A percentile compares a stretch with the other conserved stretches of the same genome.
phyloP scores from a whole-genome alignment of 2,113 vertebrate genomes.

The Menidia beryllina region DNA sequence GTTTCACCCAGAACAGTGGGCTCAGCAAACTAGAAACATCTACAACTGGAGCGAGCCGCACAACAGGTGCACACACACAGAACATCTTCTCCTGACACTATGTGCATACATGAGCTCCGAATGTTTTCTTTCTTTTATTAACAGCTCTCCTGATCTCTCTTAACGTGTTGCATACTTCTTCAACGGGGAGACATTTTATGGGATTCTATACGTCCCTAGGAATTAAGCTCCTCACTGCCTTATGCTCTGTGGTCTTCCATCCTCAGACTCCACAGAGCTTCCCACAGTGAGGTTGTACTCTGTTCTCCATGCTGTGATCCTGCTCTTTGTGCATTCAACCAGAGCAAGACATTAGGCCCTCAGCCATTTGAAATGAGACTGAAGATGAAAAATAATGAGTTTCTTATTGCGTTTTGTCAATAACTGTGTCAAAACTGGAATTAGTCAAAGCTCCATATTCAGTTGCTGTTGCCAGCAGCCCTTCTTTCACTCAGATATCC shows the following conservation, averaged over 20 bases:
- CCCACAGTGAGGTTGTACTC: conserved; percentile 51
- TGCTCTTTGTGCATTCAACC: conserved; percentile 70
- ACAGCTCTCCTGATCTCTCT: background rate
- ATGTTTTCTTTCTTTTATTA: background rate
- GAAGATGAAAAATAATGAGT: conserved; percentile 84
- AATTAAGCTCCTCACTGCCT: conserved; percentile 16
- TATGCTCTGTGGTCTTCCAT: conserved; percentile 56
- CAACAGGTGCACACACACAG: conserved; percentile 69
- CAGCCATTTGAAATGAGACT: conserved; percentile 75
- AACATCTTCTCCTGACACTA: background rate
- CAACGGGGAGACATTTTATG: no score
- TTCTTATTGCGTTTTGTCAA: conserved; percentile 85
- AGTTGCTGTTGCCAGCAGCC: conserved; percentile 79
- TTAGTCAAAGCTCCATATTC: conserved; percentile 84
- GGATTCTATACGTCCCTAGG: no score
- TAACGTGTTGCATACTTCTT: background rate
- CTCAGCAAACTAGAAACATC: conserved; percentile 83
- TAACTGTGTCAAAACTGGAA: conserved; percentile 86
- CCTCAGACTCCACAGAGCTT: conserved; percentile 57
- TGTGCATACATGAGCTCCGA: no score
- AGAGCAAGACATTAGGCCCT: conserved; percentile 76
- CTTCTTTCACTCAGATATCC: conserved; percentile 82
- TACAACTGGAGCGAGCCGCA: conserved; percentile 94
- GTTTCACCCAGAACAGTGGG: conserved; percentile 90
- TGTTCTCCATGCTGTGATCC: conserved; percentile 65